These are phyloP conservation scores for Drosophila pseudoobscura DNA, from an alignment of 1,140 invertebrate species.

Conservation along the genomic window DNA sequence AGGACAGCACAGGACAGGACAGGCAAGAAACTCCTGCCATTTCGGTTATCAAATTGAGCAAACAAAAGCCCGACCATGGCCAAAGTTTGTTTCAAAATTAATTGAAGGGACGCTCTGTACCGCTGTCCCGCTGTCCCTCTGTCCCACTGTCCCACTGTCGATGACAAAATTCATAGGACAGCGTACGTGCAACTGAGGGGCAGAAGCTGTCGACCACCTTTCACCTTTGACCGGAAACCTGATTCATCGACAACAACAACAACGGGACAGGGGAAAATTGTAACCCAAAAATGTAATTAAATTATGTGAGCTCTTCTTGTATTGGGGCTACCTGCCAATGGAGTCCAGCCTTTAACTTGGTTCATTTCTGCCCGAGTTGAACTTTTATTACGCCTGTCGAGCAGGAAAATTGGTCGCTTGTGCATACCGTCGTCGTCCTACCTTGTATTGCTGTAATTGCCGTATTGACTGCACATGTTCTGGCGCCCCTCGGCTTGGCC, in stretches of 20 bases:
- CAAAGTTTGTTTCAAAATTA: conserved; percentile 67
- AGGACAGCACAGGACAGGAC: conserved; percentile 1
- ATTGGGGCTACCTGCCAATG: no score
- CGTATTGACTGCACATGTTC: conserved; percentile 60
- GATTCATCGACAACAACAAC: conserved; percentile 37
- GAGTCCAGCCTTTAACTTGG: no score
- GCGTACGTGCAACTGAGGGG: conserved; percentile 4
- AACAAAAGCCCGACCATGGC: conserved; percentile 44
- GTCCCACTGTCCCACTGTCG: background rate
- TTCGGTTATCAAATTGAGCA: conserved; percentile 67
- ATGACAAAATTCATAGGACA: conserved; percentile 37
- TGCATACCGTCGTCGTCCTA: background rate
- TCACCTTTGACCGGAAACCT: conserved; percentile 39
- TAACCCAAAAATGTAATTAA: conserved; percentile 53
- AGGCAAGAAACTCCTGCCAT: conserved; percentile 31
- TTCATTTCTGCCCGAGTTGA: conserved; percentile 12
- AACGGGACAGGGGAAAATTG: background rate
- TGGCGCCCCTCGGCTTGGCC: conserved; percentile 14
- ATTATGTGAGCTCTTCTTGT: conserved; percentile 28
- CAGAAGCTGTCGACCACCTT: conserved; percentile 22
- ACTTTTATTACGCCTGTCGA: conserved; percentile 68
- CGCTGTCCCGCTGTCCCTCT: background rate
- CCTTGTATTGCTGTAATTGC: conserved; percentile 50
- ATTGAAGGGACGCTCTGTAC: conserved; percentile 54
- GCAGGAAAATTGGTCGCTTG: conserved; percentile 18